Base-by-base conservation (phyloP, 2,888 invertebrate genomes). In the Griposia aprilina region DNA sequence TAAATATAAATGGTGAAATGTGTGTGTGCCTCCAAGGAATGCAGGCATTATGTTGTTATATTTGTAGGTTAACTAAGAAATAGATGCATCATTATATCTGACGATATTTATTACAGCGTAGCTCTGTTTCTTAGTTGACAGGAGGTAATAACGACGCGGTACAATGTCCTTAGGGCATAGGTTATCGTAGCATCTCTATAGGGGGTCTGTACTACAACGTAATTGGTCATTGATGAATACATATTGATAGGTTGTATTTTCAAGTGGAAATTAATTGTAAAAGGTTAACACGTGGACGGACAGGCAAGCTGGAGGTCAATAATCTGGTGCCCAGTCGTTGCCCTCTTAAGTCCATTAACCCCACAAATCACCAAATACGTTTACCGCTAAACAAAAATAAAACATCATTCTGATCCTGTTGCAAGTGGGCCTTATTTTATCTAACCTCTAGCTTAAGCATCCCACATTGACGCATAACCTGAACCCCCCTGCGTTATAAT, bases 161-260 rank as follows among this genome's bases (percentile, higher is more conserved):
- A 48, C 36, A 55, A 13, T 70, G 59, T 66, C 13, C 62, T 57
- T 4, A 41, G 65, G n/a, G 17, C 71, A 63, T 1, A 79, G 87
- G 77, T 78, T 87, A 87, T 87, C 88, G 4, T 45, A 10, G 7
- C 2, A 62, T 6, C n/a, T 68, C 81, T 80, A 36, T 83, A 76
- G 76, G 84, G 87, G 76, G 84, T 78, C 84, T 87, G 36, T 84
- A 23, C 62, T 26, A 75, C 62, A 73, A 86, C 83, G 65, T 63
- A 26, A 81, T 60, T 66, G 23, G 30, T 52, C 6, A 50, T 30
- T 72, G 36, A 63, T 50, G 36, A 6, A 23, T 17, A 72, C 36
- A 13, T 36, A 36, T 17, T 26, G 11, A 17, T 48, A 75, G 4
- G 5, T 57, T 15, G 41, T 20, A 0, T 57, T 30, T 67, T 26